Evolutionary conservation across 1,140 invertebrate species (phyloP).

Genomic region (Drosophila tristis): DNA sequence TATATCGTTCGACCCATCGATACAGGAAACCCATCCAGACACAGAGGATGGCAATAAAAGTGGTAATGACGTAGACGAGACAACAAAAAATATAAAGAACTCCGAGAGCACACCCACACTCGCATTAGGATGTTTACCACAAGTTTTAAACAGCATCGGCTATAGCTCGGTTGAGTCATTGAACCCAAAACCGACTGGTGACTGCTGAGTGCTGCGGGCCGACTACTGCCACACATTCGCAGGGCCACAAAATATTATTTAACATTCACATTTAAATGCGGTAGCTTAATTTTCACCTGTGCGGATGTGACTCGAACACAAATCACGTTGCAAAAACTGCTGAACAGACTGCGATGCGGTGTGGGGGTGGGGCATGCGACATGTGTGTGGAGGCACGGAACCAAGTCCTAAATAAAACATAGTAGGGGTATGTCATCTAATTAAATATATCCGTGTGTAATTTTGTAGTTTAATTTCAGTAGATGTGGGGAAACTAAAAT

Average conservation of each 20-base stretch:
- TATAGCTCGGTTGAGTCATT: slow-evolving; percentile 14
- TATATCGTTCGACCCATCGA: slow-evolving; percentile 58
- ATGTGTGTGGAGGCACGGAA: slow-evolving; percentile 32
- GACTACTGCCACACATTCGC: background rate
- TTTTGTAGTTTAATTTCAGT: slow-evolving; percentile 68
- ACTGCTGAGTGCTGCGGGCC: too few relatives aligned
- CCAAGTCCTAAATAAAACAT: slow-evolving; percentile 55
- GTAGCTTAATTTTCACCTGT: slow-evolving; percentile 51
- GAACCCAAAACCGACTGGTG: background rate
- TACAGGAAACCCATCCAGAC: slow-evolving; percentile 70
- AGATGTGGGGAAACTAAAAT: slow-evolving; percentile 69
- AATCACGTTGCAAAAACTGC: slow-evolving; percentile 49
- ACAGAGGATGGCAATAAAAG: slow-evolving; percentile 67
- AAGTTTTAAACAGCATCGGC: background rate
- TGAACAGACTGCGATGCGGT: background rate
- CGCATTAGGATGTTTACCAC: background rate
- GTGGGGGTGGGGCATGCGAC: slow-evolving; percentile 10
- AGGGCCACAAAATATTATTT: slow-evolving; percentile 24
- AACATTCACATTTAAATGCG: slow-evolving; percentile 44
- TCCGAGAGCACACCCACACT: too few relatives aligned
- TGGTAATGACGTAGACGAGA: slow-evolving; percentile 57
- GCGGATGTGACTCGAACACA: slow-evolving; percentile 54
- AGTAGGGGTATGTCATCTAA: slow-evolving; percentile 65
- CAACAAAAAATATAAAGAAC: background rate
- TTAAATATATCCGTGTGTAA: slow-evolving; percentile 74